Evolutionary conservation across 1,140 invertebrate genomes (phyloP).

Genomic region (Berghia stephanieae): DNA sequence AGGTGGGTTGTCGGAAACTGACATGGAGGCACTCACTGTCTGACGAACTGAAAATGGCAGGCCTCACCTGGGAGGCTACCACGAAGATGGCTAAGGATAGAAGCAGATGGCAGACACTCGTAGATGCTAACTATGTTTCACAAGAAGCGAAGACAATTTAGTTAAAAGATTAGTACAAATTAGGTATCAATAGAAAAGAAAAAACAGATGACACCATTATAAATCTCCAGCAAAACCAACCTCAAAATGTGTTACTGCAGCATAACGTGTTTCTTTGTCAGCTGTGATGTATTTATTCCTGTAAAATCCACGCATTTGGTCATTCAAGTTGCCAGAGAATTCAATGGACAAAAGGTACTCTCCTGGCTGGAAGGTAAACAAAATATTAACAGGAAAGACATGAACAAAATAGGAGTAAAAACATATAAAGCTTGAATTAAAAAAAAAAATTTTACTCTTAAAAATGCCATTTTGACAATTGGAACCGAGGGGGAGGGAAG

Average conservation of each 20-base stretch:
- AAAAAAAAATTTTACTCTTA: too few species aligned
- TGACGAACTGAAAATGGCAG: too few species aligned
- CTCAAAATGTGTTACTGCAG: conserved; percentile 89
- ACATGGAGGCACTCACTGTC: too few species aligned
- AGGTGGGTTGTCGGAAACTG: background rate
- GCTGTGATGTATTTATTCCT: conserved; percentile 81
- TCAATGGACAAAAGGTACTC: conserved; percentile 75
- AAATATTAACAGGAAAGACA: background rate
- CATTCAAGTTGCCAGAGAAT: conserved; percentile 86
- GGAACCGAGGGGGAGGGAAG: too few species aligned
- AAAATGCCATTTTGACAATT: too few species aligned
- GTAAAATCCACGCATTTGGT: conserved; percentile 95
- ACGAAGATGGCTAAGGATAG: too few species aligned
- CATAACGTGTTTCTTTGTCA: conserved; percentile 80
- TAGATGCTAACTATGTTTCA: background rate
- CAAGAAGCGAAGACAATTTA: background rate
- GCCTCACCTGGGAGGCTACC: too few species aligned
- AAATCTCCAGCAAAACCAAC: conserved; percentile 37
- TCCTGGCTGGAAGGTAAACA: conserved; percentile 67
- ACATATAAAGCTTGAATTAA: too few species aligned
- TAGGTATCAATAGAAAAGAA: too few species aligned
- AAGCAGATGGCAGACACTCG: too few species aligned
- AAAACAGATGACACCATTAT: background rate
- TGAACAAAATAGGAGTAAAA: background rate
- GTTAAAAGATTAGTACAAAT: background rate